These are phyloP conservation scores for Gambusia yucatana DNA, from an alignment of 2,797 vertebrate species.

Conservation along the genomic window DNA sequence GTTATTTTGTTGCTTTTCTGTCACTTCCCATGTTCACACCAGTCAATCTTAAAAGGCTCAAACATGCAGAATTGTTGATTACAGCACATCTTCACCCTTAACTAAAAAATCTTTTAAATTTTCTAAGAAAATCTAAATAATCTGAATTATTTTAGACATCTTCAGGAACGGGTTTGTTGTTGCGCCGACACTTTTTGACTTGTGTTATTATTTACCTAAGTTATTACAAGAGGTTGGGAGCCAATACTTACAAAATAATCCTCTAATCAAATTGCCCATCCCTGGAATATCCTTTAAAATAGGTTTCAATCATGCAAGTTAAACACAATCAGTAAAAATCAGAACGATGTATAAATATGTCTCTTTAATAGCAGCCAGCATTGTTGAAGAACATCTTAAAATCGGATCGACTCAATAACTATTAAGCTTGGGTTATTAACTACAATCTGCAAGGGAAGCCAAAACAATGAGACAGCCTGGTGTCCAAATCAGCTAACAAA, in stretches of 20 bases:
- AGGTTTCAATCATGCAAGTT: conserved; percentile 11
- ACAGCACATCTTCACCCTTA: background rate
- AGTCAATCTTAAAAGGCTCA: background rate
- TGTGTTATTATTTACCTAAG: background rate
- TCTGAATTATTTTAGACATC: background rate
- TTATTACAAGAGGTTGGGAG: background rate
- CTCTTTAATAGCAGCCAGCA: conserved; percentile 62
- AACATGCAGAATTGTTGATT: background rate
- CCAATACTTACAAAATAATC: background rate
- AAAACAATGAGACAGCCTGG: conserved; percentile 29
- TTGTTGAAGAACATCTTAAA: conserved; percentile 38
- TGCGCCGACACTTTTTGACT: background rate
- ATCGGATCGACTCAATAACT: conserved; percentile 26
- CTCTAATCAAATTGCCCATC: background rate
- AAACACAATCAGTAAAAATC: conserved; percentile 27
- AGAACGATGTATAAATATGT: conserved; percentile 45
- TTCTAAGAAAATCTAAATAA: background rate
- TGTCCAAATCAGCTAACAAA: conserved; percentile 14
- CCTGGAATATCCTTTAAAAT: conserved; percentile 10
- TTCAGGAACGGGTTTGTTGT: background rate
- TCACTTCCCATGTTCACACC: background rate
- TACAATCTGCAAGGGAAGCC: conserved; percentile 20
- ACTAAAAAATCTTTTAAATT: background rate
- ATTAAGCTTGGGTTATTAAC: conserved; percentile 19
- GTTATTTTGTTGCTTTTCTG: background rate